phyloP scores from a whole-genome alignment of 1,140 invertebrate species.

The Zaprionus camerounensis region DNA sequence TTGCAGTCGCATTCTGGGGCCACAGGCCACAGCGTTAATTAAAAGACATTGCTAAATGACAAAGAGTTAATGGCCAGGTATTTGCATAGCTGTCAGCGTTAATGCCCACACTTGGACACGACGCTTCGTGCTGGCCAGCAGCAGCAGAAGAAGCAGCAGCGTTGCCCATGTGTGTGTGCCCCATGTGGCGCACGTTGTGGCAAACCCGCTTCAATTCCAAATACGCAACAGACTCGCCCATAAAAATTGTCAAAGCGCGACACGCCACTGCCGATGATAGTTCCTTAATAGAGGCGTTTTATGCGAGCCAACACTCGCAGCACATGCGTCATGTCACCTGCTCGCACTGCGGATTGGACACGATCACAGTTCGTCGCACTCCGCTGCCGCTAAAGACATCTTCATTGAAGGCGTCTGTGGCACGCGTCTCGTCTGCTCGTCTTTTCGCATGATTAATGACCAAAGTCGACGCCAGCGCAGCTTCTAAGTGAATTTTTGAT shows the following conservation, averaged over 20 bases:
- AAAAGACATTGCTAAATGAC: conserved; percentile 80
- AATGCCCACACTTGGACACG: conserved; percentile 74
- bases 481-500: conserved; percentile 55
- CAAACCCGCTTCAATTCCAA: conserved; percentile 48
- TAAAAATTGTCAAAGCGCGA: conserved; percentile 71
- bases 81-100: conserved; percentile 78
- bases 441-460: conserved; percentile 71
- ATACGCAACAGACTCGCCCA: conserved; percentile 73
- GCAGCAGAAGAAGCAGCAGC: background rate
- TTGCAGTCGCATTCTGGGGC: conserved; percentile 18
- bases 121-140: background rate
- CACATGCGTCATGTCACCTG: conserved; percentile 59
- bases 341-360: background rate
- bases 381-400: conserved; percentile 25
- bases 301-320: conserved; percentile 66
- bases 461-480: conserved; percentile 44
- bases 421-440: conserved; percentile 50
- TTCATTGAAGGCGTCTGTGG: conserved; percentile 48
- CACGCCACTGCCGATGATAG: conserved; percentile 46
- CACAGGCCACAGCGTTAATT: conserved; percentile 64
- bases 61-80: conserved; percentile 76
- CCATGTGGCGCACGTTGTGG: background rate
- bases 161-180: background rate
- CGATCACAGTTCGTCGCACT: background rate
- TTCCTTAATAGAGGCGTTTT: conserved; percentile 76